phyloP scores from a whole-genome alignment of 2,797 vertebrate species.

The Scomberomorus guttatus region DNA sequence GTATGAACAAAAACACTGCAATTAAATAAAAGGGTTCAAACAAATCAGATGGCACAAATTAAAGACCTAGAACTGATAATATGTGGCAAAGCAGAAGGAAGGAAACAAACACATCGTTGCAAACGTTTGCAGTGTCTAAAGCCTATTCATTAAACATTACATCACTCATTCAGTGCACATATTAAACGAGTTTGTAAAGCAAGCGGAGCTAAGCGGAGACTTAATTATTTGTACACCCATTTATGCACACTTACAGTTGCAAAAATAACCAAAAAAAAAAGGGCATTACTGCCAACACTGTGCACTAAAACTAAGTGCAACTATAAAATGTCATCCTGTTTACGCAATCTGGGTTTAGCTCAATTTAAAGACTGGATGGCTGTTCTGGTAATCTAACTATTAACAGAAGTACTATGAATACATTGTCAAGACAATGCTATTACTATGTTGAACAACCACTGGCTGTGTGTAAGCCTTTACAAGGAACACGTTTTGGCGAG shows the following conservation, averaged over 20 bases:
- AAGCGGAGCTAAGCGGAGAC: conserved; percentile 76
- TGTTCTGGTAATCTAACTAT: conserved; percentile 64
- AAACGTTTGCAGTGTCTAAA: conserved; percentile 88
- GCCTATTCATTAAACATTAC: conserved; percentile 78
- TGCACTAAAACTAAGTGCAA: conserved; percentile 72
- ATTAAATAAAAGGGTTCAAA: conserved; percentile 86
- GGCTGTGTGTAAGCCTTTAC: conserved; percentile 39
- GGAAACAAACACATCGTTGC: conserved; percentile 77
- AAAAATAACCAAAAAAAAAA: conserved; percentile 60
- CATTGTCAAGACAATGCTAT: conserved; percentile 54
- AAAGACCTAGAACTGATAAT: conserved; percentile 72
- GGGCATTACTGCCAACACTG: conserved; percentile 62
- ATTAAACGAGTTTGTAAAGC: conserved; percentile 79
- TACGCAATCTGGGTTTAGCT: conserved; percentile 54
- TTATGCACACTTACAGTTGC: conserved; percentile 64
- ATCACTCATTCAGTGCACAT: conserved; percentile 86
- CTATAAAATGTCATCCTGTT: conserved; percentile 61
- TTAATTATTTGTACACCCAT: conserved; percentile 77
- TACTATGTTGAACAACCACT: conserved; percentile 50
- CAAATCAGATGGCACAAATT: conserved; percentile 77
- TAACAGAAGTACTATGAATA: conserved; percentile 55
- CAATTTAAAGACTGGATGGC: conserved; percentile 55
- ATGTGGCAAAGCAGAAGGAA: conserved; percentile 73
- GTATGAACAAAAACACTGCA: conserved; percentile 85
- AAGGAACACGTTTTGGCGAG: conserved; percentile 39